phyloP scores from a whole-genome alignment of 2,888 invertebrate species.

The Diarsia dahlii region DNA sequence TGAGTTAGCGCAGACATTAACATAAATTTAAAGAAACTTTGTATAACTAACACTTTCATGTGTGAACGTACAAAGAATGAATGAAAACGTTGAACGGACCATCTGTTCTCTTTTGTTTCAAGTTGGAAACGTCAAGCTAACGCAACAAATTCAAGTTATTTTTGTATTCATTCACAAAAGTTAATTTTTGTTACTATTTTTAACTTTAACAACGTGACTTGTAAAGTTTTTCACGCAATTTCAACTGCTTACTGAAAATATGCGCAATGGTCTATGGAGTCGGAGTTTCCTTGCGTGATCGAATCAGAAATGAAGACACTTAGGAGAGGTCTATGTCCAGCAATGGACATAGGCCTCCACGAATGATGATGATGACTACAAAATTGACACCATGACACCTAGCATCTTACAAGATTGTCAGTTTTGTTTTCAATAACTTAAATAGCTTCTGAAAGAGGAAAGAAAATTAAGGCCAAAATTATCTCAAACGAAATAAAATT shows the following conservation, averaged over 20 bases:
- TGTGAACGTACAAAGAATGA: slow-evolving; percentile 32
- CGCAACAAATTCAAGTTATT: slow-evolving; percentile 40
- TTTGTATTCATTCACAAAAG: slow-evolving; percentile 38
- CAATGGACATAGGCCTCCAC: too few relatives aligned
- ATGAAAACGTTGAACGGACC: slow-evolving; percentile 35
- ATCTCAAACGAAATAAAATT: neutral
- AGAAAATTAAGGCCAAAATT: neutral
- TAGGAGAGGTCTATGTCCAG: too few relatives aligned
- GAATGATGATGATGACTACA: too few relatives aligned
- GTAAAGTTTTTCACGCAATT: neutral
- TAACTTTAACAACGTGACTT: neutral
- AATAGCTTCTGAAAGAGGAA: neutral
- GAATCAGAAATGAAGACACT: too few relatives aligned
- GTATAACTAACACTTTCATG: slow-evolving; percentile 18
- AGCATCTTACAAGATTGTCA: neutral
- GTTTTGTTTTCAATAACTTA: neutral
- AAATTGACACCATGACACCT: neutral
- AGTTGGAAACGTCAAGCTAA: slow-evolving; percentile 42
- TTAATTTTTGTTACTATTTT: slow-evolving; percentile 1
- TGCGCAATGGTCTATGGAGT: too few relatives aligned
- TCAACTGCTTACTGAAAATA: neutral
- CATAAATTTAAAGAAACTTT: slow-evolving; percentile 23
- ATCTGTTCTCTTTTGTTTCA: slow-evolving; percentile 43
- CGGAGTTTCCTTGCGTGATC: too few relatives aligned
- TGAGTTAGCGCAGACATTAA: neutral